phyloP scores from a whole-genome alignment of 1,140 invertebrate genomes.

The Portunus trituberculatus region DNA sequence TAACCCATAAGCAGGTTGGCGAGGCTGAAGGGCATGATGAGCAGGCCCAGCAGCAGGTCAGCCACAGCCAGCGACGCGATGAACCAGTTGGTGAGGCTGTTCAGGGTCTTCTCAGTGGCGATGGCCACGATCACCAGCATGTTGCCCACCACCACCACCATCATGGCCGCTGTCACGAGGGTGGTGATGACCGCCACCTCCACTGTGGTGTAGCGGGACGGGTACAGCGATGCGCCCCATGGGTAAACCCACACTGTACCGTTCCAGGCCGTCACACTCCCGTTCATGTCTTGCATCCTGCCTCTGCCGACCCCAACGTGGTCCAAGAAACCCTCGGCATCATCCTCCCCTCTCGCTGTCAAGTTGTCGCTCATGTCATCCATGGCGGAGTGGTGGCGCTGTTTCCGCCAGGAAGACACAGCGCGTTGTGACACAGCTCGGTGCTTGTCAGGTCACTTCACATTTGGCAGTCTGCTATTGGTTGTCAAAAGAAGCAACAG shows the following conservation, averaged over 20 bases:
- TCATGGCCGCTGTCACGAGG: slow-evolving; percentile 95
- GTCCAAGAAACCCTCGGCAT: slow-evolving; percentile 32
- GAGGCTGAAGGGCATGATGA: slow-evolving; percentile 98
- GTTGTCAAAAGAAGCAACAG: background rate
- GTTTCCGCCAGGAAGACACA: background rate
- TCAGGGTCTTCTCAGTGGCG: slow-evolving; percentile 95
- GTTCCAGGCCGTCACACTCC: slow-evolving; percentile 62
- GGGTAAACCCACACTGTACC: slow-evolving; percentile 72
- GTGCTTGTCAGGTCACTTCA: background rate
- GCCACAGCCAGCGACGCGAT: slow-evolving; percentile 97
- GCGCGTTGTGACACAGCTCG: too few relatives aligned
- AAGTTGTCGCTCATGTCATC: slow-evolving; percentile 1
- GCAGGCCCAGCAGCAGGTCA: slow-evolving; percentile 95
- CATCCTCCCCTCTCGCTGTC: slow-evolving; percentile 38
- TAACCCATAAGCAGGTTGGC: slow-evolving; percentile 97
- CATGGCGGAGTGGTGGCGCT: background rate
- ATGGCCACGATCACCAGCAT: slow-evolving; percentile 99
- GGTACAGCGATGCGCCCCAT: slow-evolving; percentile 84
- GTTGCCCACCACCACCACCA: slow-evolving; percentile 98
- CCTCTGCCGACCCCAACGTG: slow-evolving; percentile 38
- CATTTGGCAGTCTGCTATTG: background rate
- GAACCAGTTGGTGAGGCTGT: slow-evolving; percentile 99
- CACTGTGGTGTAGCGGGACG: slow-evolving; percentile 91
- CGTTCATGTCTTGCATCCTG: slow-evolving; percentile 17
- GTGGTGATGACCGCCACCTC: slow-evolving; percentile 94